Percentiles rank a stretch among this genome's conserved stretches.
Evolutionary conservation across 2,888 invertebrate genomes (phyloP).

Genomic region (Julus scanicus): DNA sequence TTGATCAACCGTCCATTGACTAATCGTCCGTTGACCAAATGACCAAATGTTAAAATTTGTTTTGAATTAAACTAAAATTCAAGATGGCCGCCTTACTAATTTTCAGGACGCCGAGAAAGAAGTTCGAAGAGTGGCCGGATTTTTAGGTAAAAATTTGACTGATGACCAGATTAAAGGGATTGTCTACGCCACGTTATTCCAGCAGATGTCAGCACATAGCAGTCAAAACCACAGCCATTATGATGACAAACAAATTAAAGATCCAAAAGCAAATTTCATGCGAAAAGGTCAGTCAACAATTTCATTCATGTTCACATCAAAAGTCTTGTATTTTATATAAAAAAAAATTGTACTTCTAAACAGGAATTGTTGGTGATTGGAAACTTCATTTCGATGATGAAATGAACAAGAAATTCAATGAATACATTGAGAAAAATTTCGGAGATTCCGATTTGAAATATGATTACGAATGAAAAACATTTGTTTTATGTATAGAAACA

Average conservation of each 20-base stretch:
- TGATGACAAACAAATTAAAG: neutral
- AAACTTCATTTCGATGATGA: neutral
- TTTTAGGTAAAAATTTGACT: neutral
- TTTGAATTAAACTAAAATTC: too few relatives aligned
- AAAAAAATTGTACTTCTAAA: too few relatives aligned
- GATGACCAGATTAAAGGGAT: neutral
- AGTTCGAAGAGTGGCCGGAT: neutral
- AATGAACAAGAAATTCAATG: neutral
- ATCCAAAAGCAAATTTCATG: neutral
- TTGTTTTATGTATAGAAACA: too few relatives aligned
- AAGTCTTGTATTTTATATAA: neutral
- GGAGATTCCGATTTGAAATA: neutral
- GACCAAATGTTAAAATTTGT: too few relatives aligned
- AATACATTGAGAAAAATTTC: neutral
- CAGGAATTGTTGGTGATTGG: neutral
- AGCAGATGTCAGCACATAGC: neutral
- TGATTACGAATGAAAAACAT: neutral
- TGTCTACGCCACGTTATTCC: neutral
- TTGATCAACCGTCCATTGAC: too few relatives aligned
- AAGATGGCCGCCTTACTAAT: too few relatives aligned
- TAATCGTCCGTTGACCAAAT: too few relatives aligned
- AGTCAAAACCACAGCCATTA: neutral
- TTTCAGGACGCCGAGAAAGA: slow-evolving; percentile 14
- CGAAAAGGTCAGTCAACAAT: slow-evolving; percentile 1
- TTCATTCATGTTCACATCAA: neutral